Base-by-base conservation (phyloP, 1,140 invertebrate genomes). In the Achroia grisella region DNA sequence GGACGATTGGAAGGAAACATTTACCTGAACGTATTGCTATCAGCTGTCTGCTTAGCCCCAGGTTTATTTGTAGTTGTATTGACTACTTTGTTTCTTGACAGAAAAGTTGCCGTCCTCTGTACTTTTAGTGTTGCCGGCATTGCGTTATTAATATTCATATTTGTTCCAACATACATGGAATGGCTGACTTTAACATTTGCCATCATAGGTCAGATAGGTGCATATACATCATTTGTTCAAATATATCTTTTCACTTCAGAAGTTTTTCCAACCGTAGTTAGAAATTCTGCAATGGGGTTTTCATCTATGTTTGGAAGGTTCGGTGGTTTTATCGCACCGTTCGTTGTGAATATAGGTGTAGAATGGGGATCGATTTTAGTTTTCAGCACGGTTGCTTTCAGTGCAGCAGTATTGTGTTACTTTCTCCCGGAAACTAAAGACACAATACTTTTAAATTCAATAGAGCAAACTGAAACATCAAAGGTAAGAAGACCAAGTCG, bases 21-120 rank as follows among this genome's bases (percentile, higher is more conserved):
- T 31, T 93, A 93, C 56, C 15, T 92, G 0, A 94, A 93, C 62
- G 90, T 93, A 10, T 85, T 91, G 1, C 59, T 92, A 4, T 92
- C 91, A 2, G 90, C 89, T 27, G 9, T 37, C 0, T 46, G 56
- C 29, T 89, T 91, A 37, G 70, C 91, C 23, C 91, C 91, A 0
- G 92, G 90, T 2, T 88, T 91, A 8, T 66, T 91, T 6, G 54
- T 92, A 10, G 89, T 89, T 1, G 88, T 91, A 35, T 78, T 89
- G 48, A 73, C 88, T 1, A 89, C 91, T 58, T 89, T 90, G 48
- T 87, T 81, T 39, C 70, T 92, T 8, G 91, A 89, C 1, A 83
- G 93, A 45, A 90, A 82, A 50, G 27, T 68, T 2, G 67, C 57
- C 4, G 47, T 74, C 4, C 43, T 78, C 5, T 50, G 48, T 9